Base-by-base conservation (phyloP, 2,888 invertebrate genomes). In the Caenorhabditis wallacei region DNA sequence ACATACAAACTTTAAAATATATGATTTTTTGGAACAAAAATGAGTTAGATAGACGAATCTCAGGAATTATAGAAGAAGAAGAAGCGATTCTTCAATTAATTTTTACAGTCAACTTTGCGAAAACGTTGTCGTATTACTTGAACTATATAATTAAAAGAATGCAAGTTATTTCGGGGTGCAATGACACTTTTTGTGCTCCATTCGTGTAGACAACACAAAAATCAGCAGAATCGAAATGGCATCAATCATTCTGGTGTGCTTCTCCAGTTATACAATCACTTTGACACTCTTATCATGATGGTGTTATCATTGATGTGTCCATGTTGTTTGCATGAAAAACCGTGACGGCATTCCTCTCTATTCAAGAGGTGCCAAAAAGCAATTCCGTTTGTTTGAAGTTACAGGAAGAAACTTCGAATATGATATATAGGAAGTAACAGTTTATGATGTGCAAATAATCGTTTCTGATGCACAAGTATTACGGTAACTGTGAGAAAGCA, bases 271-370 rank as follows among this genome's bases (percentile, higher is more conserved):
- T 66, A 66, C 51, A 53, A 66, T 37, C 35, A 53, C 10, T 61
- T 61, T 35, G 51, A 35, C 7, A 30, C 59, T 59, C 59, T 37
- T 51, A 66, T 53, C 53, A 26, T 20, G 22, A n/a, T 35, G 18
- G 11, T 30, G 40, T 16, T 24, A 56, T 48, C 35, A 56, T 35
- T 46, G 26, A 66, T 24, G 22, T 35, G n/a, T 51, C 51, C 53
- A n/a, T n/a, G 53, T 66, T 66, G 53, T 66, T 66, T 66, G 66
- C 66, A 66, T 35, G 53, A 51, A 48, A 26, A 46, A 61, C 46
- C n/a, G 35, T 51, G 64, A 51, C 48, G 66, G 53, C 66, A 66
- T 66, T 66, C 66, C 51, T 7, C 22, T 53, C 22, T 66, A 66
- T 53, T 26, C 16, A 20, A 37, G 20, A 18, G 53, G 22, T 66